These are phyloP conservation scores for Melanerpes formicivorus DNA, from an alignment of 2,113 vertebrate genomes.

Conservation along the genomic window DNA sequence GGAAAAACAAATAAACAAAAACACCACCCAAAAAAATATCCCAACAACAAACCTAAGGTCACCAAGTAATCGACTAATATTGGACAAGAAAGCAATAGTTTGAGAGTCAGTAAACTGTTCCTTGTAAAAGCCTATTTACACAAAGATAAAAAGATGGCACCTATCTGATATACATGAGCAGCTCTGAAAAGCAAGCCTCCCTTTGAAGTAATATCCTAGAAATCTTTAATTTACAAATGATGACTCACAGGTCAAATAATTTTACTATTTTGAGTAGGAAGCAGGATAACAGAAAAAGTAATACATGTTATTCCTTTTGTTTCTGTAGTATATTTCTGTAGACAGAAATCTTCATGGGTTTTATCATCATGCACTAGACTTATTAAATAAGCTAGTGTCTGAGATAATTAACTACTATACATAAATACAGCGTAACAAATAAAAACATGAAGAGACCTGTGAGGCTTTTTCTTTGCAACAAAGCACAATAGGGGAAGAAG, in stretches of 20 bases:
- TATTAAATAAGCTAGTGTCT: not conserved
- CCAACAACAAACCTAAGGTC: not conserved
- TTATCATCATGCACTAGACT: not conserved
- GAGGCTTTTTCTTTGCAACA: not conserved
- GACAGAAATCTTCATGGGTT: not conserved
- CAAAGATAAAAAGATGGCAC: not conserved
- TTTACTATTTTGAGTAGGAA: not conserved
- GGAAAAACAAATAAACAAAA: not conserved
- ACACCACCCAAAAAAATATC: not conserved
- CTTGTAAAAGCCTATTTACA: not conserved
- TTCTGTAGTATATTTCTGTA: not conserved
- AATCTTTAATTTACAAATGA: not conserved
- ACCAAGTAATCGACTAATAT: not conserved
- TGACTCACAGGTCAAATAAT: not conserved
- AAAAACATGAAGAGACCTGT: too few relatives aligned
- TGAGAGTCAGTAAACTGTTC: not conserved
- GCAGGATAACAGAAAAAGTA: not conserved
- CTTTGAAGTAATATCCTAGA: not conserved
- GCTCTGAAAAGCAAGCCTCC: not conserved
- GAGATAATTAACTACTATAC: not conserved
- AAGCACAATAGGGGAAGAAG: not conserved
- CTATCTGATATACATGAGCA: not conserved
- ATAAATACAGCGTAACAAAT: not conserved
- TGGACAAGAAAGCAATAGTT: not conserved
- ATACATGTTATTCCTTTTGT: not conserved